phyloP scores from a whole-genome alignment of 2,888 invertebrate genomes.

The Cryptophagus acutangulus region DNA sequence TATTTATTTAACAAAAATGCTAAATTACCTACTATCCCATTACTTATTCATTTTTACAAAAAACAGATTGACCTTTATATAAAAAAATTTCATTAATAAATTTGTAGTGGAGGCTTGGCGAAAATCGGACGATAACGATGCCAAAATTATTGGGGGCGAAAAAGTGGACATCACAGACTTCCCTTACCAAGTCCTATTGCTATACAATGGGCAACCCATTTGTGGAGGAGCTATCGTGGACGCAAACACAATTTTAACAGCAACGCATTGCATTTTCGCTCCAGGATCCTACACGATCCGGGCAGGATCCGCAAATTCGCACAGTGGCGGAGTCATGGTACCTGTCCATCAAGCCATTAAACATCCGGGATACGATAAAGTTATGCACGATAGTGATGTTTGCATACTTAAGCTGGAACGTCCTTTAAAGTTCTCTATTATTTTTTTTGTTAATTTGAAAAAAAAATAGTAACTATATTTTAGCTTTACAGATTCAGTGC shows the following conservation, averaged over 20 bases:
- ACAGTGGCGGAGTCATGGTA: slow-evolving; percentile 22
- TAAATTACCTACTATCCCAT: too few relatives aligned
- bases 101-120: too few relatives aligned
- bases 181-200: slow-evolving; percentile 2
- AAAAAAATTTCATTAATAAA: too few relatives aligned
- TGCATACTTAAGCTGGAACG: slow-evolving; percentile 23
- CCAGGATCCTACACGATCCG: slow-evolving; percentile 21
- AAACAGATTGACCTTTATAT: too few relatives aligned
- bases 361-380: slow-evolving; percentile 22
- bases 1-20: too few relatives aligned
- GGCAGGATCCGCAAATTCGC: slow-evolving; percentile 21
- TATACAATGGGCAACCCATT: slow-evolving; percentile 13
- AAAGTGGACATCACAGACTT: neutral
- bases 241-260: slow-evolving; percentile 20
- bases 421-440: slow-evolving; percentile 18
- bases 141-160: neutral
- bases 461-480: slow-evolving; percentile 8
- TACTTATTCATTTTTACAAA: too few relatives aligned
- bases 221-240: slow-evolving; percentile 28
- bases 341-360: slow-evolving; percentile 21
- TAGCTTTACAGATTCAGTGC: slow-evolving; percentile 22
- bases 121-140: too few relatives aligned
- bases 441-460: slow-evolving; percentile 1
- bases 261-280: slow-evolving; percentile 27
- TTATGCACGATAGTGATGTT: slow-evolving; percentile 24